Percentiles rank a stretch among this genome's conserved stretches.
phyloP scores from a whole-genome alignment of 2,888 invertebrate genomes.

The Disparrhopalites patrizii region DNA sequence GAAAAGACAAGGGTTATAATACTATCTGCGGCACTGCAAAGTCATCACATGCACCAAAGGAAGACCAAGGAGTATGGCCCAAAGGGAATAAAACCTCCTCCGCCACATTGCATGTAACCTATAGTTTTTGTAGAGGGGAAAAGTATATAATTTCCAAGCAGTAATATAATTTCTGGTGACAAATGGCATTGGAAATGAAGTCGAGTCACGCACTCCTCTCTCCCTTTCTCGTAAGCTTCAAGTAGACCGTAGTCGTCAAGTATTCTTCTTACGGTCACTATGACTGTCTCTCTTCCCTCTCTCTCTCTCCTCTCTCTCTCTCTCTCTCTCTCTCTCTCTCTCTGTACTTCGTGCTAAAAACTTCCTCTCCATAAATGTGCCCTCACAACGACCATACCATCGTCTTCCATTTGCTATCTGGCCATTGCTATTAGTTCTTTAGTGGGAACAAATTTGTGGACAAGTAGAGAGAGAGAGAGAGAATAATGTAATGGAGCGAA shows the following conservation, averaged over 20 bases:
- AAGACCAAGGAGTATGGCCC: neutral
- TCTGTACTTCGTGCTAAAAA: too few relatives aligned
- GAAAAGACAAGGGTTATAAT: neutral
- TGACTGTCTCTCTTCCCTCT: constrained; percentile 19
- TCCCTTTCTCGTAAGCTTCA: too few relatives aligned
- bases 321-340: neutral
- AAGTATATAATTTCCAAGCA: neutral
- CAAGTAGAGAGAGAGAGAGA: too few relatives aligned
- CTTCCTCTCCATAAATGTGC: too few relatives aligned
- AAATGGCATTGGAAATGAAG: constrained; percentile 5
- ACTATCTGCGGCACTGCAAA: neutral
- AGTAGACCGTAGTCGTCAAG: too few relatives aligned
- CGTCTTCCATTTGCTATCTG: too few relatives aligned
- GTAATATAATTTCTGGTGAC: constrained; percentile 2
- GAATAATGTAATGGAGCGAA: too few relatives aligned
- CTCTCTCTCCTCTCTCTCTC: constrained; percentile 9
- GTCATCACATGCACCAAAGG: neutral
- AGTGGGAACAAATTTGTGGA: too few relatives aligned
- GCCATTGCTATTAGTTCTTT: too few relatives aligned
- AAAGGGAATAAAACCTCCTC: neutral
- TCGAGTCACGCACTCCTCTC: neutral
- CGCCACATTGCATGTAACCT: neutral
- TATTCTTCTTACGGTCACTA: constrained; percentile 19
- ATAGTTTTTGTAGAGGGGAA: neutral
- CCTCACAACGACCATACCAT: too few relatives aligned